Base-by-base conservation (phyloP, 2,797 vertebrate species). In the Cyprinella venusta region DNA sequence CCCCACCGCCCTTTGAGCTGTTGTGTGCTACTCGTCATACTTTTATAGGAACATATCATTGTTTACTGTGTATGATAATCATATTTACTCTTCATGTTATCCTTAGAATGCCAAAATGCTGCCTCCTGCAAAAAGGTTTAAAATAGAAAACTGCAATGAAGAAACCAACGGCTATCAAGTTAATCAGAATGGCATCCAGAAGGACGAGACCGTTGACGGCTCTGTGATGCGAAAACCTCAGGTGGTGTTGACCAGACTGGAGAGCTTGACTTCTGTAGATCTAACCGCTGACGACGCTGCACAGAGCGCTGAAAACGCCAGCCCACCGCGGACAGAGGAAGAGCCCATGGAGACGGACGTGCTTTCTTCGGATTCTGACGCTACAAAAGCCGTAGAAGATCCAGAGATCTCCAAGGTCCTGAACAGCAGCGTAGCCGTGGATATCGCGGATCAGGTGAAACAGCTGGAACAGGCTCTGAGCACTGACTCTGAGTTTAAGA, bases 51-150 rank as follows among this genome's bases (percentile, higher is more conserved):
- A 54, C 19, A n/a, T 36, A 54, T 54, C 42, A 52, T 16, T 61
- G 69, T 71, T 64, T 18, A 61, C n/a, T 3, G 6, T 18, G 56
- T 33, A 33, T 79, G 19, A 5, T 65, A 30, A 78, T 78, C 12
- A 33, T 33, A 15, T 67, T 67, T 64, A 21, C 15, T 38, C 21
- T 65, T 75, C 33, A 38, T 69, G 13, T 52, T 56, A 83, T 85
- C 80, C 70, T 24, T 83, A 95, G 94, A 94, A 95, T 88, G 93
- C 94, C n/a, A 95, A 93, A 90, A 94, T 94, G 93, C 86, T 95
- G 85, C 94, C 94, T 0, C 92, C 93, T 3, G 93, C 92, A 59
- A 98, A 98, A 90, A 95, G 96, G 88, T 94, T 94, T 86, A 95
- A 96, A 92, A 92, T 94, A 89, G 96, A 96, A 86, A 93, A 94